phyloP scores from a whole-genome alignment of 2,888 invertebrate genomes.

The Subacronicta megacephala region DNA sequence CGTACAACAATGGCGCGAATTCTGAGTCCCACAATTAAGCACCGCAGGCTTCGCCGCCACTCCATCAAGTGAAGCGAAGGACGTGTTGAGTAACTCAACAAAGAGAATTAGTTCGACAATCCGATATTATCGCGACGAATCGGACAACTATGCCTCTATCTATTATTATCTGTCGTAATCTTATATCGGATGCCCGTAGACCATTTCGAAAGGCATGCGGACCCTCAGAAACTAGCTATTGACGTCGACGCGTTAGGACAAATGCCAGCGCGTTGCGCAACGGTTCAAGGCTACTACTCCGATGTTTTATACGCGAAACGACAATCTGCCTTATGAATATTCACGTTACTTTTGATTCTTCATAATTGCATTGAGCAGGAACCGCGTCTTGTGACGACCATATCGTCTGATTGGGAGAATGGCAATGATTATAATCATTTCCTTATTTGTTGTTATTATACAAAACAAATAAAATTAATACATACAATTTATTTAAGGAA shows the following conservation, averaged over 20 bases:
- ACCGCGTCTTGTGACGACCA: constrained; percentile 50
- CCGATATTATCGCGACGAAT: constrained; percentile 62
- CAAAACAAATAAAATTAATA: constrained; percentile 17
- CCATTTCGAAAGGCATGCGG: constrained; percentile 68
- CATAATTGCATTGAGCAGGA: constrained; percentile 51
- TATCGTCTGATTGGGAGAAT: constrained; percentile 56
- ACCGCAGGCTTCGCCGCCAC: constrained; percentile 40
- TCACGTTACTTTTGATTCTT: constrained; percentile 55
- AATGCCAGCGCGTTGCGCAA: constrained; percentile 78
- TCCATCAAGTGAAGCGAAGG: constrained; percentile 62
- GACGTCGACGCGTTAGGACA: constrained; percentile 66
- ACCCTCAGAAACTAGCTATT: constrained; percentile 59
- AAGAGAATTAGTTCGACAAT: constrained; percentile 60
- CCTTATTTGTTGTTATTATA: constrained; percentile 62
- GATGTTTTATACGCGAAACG: constrained; percentile 62
- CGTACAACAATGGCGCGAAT: constrained; percentile 55
- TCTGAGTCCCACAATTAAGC: constrained; percentile 57
- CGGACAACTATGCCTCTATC: constrained; percentile 56
- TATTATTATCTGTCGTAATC: constrained; percentile 58
- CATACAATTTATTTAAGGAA: constrained; percentile 31
- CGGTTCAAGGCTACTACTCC: constrained; percentile 80
- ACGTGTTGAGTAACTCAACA: constrained; percentile 63
- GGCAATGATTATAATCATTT: constrained; percentile 58
- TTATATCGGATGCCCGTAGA: constrained; percentile 59
- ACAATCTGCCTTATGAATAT: constrained; percentile 66